Evolutionary conservation across 2,888 invertebrate genomes (phyloP), one percentile per base, ranked within the genome.

Genomic region (Drosophila tanythrix): DNA sequence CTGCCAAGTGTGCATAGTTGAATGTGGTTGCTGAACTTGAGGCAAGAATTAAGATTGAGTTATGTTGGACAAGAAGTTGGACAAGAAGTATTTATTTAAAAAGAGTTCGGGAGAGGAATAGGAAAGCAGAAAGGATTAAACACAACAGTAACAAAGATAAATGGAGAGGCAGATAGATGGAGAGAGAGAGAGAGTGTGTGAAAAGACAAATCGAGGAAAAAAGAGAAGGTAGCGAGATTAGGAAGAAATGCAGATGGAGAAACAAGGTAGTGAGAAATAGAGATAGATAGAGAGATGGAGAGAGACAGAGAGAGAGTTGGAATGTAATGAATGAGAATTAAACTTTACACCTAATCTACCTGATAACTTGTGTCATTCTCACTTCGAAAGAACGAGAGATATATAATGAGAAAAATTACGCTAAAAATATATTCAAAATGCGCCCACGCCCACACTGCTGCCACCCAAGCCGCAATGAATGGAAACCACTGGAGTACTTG

Each of bases 1-100:
- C 68, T 50, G 11, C 27, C 68, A 68, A 73, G 61, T 68, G 68
- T 76, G 18, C 11, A 43, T 58, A 56, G 29, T 27, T 65, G 43
- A 27, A 50, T 35, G 15, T 25, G 31, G 29, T 10, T 36, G 31
- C 25, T 5, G n/a, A 36, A 48, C 11, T 35, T 56, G 29, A 65
- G 11, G 11, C 18, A 21, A 35, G 18, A 57, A n/a, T 51, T 36
- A 21, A 53, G 31, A 43, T 29, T 33, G 31, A 60, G 10, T 40
- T 31, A 15, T 27, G n/a, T n/a, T 15, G 36, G 21, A 21, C 21
- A 21, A 21, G 21, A 21, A 21, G 36, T 36, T 27, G 25, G 3
- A 25, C 18, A 25, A 10, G 10, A 27, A 55, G 36, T 3, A 25
- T 55, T 25, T 18, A 21, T 46, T 46, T 6, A 38, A 13, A 55